Conservation (phyloP, 1,140 invertebrate genomes). For the Diploscapter pachys region DNA sequence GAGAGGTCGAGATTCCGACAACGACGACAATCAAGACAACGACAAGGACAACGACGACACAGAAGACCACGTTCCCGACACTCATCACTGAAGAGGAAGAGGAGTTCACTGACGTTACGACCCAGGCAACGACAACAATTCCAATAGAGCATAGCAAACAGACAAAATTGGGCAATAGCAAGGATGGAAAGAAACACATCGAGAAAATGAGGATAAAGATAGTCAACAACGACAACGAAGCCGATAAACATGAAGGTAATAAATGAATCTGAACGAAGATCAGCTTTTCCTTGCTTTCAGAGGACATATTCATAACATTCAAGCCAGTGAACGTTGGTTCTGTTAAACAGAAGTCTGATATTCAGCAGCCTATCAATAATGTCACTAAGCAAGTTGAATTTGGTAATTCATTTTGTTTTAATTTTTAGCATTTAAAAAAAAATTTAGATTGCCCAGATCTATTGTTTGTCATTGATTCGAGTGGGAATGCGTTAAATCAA, state of each 20-base stretch:
- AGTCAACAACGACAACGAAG: neutral
- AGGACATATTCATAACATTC: neutral
- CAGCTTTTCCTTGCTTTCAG: conserved; percentile 3
- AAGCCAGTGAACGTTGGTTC: neutral
- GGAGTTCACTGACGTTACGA: no score
- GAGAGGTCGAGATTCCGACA: conserved; percentile 7
- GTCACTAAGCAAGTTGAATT: conserved; percentile 5
- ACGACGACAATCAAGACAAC: neutral
- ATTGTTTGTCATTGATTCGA: conserved; percentile 17
- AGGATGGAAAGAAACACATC: conserved; percentile 1
- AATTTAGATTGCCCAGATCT: conserved; percentile 23
- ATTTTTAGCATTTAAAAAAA: no score
- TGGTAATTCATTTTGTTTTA: conserved; percentile 5
- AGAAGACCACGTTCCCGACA: neutral
- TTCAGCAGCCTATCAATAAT: neutral
- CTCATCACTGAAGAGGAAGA: no score
- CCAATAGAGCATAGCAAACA: no score
- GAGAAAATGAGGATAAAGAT: conserved; percentile 8
- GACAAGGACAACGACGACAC: conserved; percentile 10
- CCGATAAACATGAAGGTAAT: no score
- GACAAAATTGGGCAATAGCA: conserved; percentile 13
- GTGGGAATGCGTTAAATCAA: conserved; percentile 19
- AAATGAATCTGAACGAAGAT: no score
- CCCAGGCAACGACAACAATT: no score
- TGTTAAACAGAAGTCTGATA: neutral